Base-by-base conservation (phyloP, 2,888 invertebrate genomes). In the Plutella xylostella region DNA sequence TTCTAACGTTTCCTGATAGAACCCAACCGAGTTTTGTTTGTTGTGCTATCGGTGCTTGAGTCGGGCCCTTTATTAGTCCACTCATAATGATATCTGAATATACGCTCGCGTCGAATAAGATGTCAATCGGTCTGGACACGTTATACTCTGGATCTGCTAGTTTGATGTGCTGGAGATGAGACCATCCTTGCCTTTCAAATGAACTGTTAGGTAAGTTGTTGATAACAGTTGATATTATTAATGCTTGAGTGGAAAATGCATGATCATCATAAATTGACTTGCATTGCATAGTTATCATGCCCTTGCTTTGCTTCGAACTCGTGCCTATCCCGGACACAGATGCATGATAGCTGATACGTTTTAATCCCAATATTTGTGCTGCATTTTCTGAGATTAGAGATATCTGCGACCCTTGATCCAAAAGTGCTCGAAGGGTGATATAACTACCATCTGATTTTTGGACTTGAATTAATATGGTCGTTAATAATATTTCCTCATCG, bases 1-100 rank as follows among this genome's bases (percentile, higher is more conserved):
- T n/a, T 6, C 35, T 28, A 12, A 39, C 34, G 18, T 47, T 45
- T 4, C 53, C 52, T 20, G 47, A 48, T 25, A 53, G 41, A 20
- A 53, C 46, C 51, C 53, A 55, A 5, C 55, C 53, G 12, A 54
- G 42, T n/a, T 43, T 48, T 9, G 55, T 54, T 44, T 55, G 53
- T 41, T 55, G 54, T 11, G 50, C 51, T 6, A 41, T 9, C 4
- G 28, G 4, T 44, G 46, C 5, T 49, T 50, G 22, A 43, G 40
- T 4, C 42, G 22, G 4, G 15, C 31, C n/a, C 19, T 11, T 48
- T 7, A 45, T 47, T 19, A 51, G 40, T n/a, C 51, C 51, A 18
- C 17, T 19, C n/a, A 48, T 9, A 4, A 50, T 44, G 2, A 41
- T 41, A 17, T 7, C 4, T 7, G 48, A 21, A 22, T 49, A 51